phyloP scores from a whole-genome alignment of 1,140 invertebrate species.

The Anadara kagoshimensis region DNA sequence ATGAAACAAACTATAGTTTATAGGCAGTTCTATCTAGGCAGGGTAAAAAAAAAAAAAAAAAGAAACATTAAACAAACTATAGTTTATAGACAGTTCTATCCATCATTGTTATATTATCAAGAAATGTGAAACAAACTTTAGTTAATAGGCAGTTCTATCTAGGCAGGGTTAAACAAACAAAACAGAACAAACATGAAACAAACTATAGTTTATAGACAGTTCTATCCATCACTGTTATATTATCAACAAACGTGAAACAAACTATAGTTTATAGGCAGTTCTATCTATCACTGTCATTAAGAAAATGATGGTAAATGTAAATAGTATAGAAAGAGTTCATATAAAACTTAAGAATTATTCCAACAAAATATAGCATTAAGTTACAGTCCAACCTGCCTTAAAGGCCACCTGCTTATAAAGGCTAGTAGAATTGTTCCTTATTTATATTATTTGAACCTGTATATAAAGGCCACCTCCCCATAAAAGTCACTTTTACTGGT shows the following conservation, averaged over 20 bases:
- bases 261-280: not conserved
- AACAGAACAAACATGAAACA: not conserved
- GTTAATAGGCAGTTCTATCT: not conserved
- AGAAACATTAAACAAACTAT: too few relatives aligned
- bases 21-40: not conserved
- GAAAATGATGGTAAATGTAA: not conserved
- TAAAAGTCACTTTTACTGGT: too few relatives aligned
- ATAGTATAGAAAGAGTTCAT: not conserved
- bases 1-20: not conserved
- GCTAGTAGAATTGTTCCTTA: too few relatives aligned
- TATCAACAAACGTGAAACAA: not conserved
- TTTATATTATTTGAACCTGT: too few relatives aligned
- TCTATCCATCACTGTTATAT: not conserved
- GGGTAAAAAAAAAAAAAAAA: not conserved
- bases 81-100: too few relatives aligned
- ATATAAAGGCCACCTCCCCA: too few relatives aligned
- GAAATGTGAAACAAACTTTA: not conserved
- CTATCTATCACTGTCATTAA: not conserved
- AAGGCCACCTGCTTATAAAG: too few relatives aligned
- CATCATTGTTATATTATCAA: not conserved
- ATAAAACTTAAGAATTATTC: not conserved
- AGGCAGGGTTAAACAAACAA: not conserved
- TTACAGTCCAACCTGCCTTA: not conserved
- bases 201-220: not conserved
- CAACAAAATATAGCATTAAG: not conserved